Base-by-base conservation (phyloP, 2,888 invertebrate genomes). In the Hoplodrina ambigua region DNA sequence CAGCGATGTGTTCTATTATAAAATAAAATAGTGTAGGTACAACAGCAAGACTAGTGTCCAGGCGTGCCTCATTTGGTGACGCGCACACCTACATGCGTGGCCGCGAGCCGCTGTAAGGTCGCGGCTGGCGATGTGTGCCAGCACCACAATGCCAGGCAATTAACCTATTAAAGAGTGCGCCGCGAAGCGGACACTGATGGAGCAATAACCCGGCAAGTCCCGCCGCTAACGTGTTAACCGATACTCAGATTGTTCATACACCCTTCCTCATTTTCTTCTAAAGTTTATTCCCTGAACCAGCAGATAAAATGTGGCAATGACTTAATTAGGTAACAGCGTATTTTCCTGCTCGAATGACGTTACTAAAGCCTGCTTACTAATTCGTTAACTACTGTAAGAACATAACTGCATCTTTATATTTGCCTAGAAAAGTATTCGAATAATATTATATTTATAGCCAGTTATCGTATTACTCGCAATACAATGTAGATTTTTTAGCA, bases 81-180 rank as follows among this genome's bases (percentile, higher is more conserved):
- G 91, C 89, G 89, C 86, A 89, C 89, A 91, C 91, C 90, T 91
- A 91, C 90, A 90, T 87, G 92, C 93, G 92, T 93, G 94, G 94
- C 93, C 94, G 92, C 94, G 90, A 93, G 92, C 85, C 90, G 90
- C 89, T 92, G 89, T 95, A 94, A 95, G 95, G 95, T 95, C 95
- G 94, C 89, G 89, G 91, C 90, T 92, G 92, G 85, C 92, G 90
- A 93, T 93, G 91, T 94, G 92, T 94, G 94, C 94, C 94, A 94
- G 93, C 93, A 92, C 92, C 89, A 95, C 95, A 94, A 95, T 95
- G 94, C 93, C 92, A 93, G 93, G 90, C 93, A 94, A 95, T 96
- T 95, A 95, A 93, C 94, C 94, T 94, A 94, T 94, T 94, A 94
- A 93, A 94, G 91, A 93, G 91, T 92, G 87, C 88, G 90, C 87